Evolutionary conservation across 1,140 invertebrate species (phyloP), one percentile per base, ranked within the genome.

Genomic region (Habropoda laboriosa): DNA sequence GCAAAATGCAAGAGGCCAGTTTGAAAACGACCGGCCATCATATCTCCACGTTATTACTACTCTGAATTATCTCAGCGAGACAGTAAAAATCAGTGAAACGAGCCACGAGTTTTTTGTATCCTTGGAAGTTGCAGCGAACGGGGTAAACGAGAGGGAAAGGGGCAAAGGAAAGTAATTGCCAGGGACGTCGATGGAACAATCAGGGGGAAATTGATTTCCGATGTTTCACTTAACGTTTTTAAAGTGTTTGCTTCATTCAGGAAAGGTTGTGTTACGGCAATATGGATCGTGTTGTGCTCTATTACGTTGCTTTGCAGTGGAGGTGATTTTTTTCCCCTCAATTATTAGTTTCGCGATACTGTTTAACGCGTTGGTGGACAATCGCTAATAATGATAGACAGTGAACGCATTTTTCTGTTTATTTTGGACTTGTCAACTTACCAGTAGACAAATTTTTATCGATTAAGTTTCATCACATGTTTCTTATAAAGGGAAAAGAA

Each of bases 1-100:
- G 67, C 84, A 90, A 90, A 89, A 90, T 89, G 83, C 86, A 90
- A 84, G 87, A 89, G 90, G 86, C 90, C 89, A 90, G 89, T 90
- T 89, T 78, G 47, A 79, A 88, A 87, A 88, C 87, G 88, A 55
- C 85, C 86, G 86, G 87, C 87, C 87, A 86, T 87, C 89, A 85
- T 86, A 89, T 89, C 82, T 85, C 81, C 80, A 84, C 87, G 87
- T 76, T 70, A 74, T 75, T 68, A 76, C 68, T 64, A 55, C 79
- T 76, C 61, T 42, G 55, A 86, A 86, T 86, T 68, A 78, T 70
- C 40, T 35, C 27, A 10, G 12, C 60, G 35, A 42, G 32, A 57
- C 38, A 18, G 64, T 55, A 51, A 49, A 67, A 32, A 67, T 51
- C 51, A 60, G 77, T 84, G 74, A 45, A 51, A 47, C n/a, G 57